These are phyloP conservation scores for Brotula barbata DNA, from an alignment of 2,797 vertebrate genomes.

Conservation along the genomic window DNA sequence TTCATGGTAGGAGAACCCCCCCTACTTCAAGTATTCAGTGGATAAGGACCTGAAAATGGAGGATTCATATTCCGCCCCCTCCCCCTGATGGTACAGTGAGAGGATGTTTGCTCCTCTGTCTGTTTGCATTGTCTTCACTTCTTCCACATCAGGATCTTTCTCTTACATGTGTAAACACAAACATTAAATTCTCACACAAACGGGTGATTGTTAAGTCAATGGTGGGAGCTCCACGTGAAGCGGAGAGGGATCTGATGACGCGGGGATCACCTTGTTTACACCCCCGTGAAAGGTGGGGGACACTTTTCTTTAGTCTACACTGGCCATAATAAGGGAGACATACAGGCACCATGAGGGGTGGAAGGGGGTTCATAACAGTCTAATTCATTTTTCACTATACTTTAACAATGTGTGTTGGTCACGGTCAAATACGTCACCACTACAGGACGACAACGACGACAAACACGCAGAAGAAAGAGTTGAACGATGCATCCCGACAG, in stretches of 20 bases:
- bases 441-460: conserved; percentile 61
- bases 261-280: conserved; percentile 34
- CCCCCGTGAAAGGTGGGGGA: conserved; percentile 44
- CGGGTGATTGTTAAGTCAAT: conserved; percentile 57
- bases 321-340: conserved; percentile 58
- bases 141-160: conserved; percentile 45
- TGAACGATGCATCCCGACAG: conserved; percentile 64
- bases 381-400: conserved; percentile 68
- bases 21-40: conserved; percentile 97
- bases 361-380: conserved; percentile 74
- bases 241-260: conserved; percentile 22
- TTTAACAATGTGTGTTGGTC: conserved; percentile 57
- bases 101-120: conserved; percentile 72
- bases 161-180: conserved; percentile 64
- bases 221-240: conserved; percentile 40
- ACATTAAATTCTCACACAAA: conserved; percentile 47
- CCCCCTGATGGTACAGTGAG: conserved; percentile 78
- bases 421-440: conserved; percentile 70
- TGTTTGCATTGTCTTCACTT: conserved; percentile 70
- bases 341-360: conserved; percentile 59
- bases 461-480: conserved; percentile 53
- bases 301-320: conserved; percentile 55
- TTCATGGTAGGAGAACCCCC: conserved; percentile 81
- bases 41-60: conserved; percentile 90
- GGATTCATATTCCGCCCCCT: conserved; percentile 73